Evolutionary conservation across 2,113 vertebrate genomes (phyloP), one percentile per base, ranked within the genome.

Genomic region (Ammospiza nelsoni): DNA sequence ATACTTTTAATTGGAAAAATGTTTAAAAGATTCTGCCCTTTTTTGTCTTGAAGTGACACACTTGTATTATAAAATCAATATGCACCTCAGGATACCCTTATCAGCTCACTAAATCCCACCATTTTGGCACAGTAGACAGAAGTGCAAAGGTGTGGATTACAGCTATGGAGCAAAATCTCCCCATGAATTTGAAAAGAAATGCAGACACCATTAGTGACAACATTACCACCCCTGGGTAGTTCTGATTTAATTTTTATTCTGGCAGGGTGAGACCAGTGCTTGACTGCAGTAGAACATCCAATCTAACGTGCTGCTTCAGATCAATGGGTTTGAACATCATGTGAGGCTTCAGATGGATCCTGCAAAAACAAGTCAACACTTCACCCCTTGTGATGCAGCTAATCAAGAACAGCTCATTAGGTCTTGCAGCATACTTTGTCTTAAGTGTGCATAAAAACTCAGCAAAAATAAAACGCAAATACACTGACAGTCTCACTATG

Each of bases 241-340:
- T 87, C 55, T 83, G 72, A 83, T 73, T 84, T 85, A 69, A 76
- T 91, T 90, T 51, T 62, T 54, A 35, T 85, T 85, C 58, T 77
- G 37, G n/a, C 63, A 67, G 46, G 14, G 17, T 58, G 41, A 41
- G 75, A 65, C 25, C 46, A 73, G 46, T 33, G 75, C 59, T 61
- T 77, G 51, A 46, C 55, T 88, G 78, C 27, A 46, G 12, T 29
- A 28, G 31, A 58, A 63, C 51, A 85, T 24, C 20, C 72, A 83
- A 22, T 41, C 61, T 51, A 69, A 88, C 0, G 0, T 46, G 43
- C 41, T 37, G 72, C 43, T 35, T 51, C 75, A 58, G 51, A 46
- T 57, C 63, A 35, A 27, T 39, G 79, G 71, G 62, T 77, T 2
- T 90, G 75, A 80, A 29, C 51, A 77, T 29, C 17, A 20, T 7